Evolutionary conservation across 2,113 vertebrate genomes (phyloP).

Genomic region (Galbula dea): DNA sequence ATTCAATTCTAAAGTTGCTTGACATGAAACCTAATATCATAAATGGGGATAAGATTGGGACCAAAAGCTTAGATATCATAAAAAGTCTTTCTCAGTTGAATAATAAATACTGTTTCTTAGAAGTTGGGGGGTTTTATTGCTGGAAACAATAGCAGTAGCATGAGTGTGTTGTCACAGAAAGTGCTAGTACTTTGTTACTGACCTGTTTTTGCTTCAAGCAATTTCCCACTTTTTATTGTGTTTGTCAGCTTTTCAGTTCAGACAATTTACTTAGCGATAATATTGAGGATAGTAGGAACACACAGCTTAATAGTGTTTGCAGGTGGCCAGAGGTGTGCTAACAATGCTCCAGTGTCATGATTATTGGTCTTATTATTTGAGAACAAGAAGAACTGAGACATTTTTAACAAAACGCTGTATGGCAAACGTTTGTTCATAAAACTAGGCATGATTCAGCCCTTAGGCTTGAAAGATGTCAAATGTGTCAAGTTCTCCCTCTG

Average conservation of each 20-base stretch:
- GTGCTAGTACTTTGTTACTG: not conserved
- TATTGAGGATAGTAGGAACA: not conserved
- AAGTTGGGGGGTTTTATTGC: not conserved
- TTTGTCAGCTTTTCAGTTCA: conserved; percentile 9
- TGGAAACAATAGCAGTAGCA: not conserved
- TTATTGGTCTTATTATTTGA: not conserved
- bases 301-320: not conserved
- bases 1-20: not conserved
- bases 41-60: not conserved
- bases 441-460: not conserved
- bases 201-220: not conserved
- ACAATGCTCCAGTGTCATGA: not conserved
- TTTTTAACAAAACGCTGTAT: not conserved
- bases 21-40: not conserved
- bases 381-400: not conserved
- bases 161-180: not conserved
- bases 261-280: not conserved
- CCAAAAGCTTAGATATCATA: not conserved
- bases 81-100: not conserved
- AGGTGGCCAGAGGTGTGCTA: not conserved
- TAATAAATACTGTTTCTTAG: not conserved
- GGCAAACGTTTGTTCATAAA: not conserved
- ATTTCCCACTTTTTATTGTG: not conserved
- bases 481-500: not conserved
- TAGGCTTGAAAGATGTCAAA: not conserved